phyloP scores from a whole-genome alignment of 2,797 vertebrate genomes.

The Enteromius trimaculatus region DNA sequence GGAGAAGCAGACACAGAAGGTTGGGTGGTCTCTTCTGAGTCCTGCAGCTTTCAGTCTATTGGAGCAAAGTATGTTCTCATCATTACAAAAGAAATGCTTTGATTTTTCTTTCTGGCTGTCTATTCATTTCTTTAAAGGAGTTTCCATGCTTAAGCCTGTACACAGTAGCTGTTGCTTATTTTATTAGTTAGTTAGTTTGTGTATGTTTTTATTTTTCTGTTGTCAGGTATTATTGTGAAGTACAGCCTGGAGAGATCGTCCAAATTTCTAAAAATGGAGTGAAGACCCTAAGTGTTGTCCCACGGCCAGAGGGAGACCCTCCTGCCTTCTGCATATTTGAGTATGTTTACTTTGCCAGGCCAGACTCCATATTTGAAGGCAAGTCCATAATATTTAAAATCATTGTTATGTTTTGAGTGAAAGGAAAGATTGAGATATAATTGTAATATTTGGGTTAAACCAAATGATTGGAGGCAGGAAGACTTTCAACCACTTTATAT shows the following conservation, averaged over 20 bases:
- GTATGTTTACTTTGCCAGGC: slow-evolving; percentile 98
- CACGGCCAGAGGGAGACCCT: slow-evolving; percentile 84
- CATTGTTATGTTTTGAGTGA: background rate
- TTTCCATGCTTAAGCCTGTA: background rate
- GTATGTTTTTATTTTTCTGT: slow-evolving; percentile 34
- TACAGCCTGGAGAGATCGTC: slow-evolving; percentile 95
- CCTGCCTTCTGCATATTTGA: slow-evolving; percentile 99
- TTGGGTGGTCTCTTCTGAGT: slow-evolving; percentile 98
- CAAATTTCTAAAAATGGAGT: slow-evolving; percentile 91
- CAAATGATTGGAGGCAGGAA: background rate
- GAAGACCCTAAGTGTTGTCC: slow-evolving; percentile 85
- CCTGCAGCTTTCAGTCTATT: slow-evolving; percentile 98
- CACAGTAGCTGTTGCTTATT: background rate
- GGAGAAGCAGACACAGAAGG: slow-evolving; percentile 90
- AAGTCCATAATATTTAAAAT: slow-evolving; percentile 44
- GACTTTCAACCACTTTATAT: background rate
- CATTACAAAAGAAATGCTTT: background rate
- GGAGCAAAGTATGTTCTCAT: slow-evolving; percentile 89
- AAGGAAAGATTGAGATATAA: background rate
- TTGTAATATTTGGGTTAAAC: background rate
- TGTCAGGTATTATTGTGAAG: slow-evolving; percentile 91
- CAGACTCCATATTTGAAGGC: slow-evolving; percentile 98
- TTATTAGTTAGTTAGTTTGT: background rate
- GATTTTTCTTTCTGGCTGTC: background rate
- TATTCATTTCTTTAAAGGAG: background rate